Evolutionary conservation across 2,797 vertebrate genomes (phyloP), one percentile per base, ranked within the genome.

Genomic region (Orientallactaga sibirica): DNA sequence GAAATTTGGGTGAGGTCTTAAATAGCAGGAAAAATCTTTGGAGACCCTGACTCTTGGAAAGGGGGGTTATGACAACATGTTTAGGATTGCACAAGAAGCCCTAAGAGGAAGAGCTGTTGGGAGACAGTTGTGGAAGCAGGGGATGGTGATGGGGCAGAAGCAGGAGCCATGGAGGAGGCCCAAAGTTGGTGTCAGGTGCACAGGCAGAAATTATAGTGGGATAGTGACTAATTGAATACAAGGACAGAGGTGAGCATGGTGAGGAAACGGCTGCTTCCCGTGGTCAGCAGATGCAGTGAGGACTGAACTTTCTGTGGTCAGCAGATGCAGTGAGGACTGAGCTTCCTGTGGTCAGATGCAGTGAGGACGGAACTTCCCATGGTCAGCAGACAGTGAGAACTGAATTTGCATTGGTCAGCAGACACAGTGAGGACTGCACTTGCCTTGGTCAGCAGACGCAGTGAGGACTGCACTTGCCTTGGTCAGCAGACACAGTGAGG

Each of bases 211-310:
- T 12, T 62, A 25, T 0, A 52, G 18, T 41, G 70, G 9, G 71
- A 25, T 0, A 41, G 18, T 41, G 70, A 70, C 19, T 27, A 58
- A 67, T 0, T n/a, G 37, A 20, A 82, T 7, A 70, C 0, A 29
- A 93, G 75, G 55, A 67, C 66, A 84, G 73, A 90, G n/a, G 71
- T 82, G 52, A 74, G 8, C 37, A 77, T 83, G 52, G 58, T 27
- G 19, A 73, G 29, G 41, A 43, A 73, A 27, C 1, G 18, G 52
- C 24, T 91, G 20, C 7, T 88, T 55, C 80, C 25, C 8, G 11
- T 14, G 27, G 62, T 25, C 22, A 66, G 24, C 41, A 74, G 55
- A 58, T 12, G 14, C 55, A 58, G 55, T 16, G 55, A 14, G 14
- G 12, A 58, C 55, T 16, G 55, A 58, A 48, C 48, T 48, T 48